Evolutionary conservation across 2,797 vertebrate species (phyloP).

Genomic region (Brachyrhaphis roseni): DNA sequence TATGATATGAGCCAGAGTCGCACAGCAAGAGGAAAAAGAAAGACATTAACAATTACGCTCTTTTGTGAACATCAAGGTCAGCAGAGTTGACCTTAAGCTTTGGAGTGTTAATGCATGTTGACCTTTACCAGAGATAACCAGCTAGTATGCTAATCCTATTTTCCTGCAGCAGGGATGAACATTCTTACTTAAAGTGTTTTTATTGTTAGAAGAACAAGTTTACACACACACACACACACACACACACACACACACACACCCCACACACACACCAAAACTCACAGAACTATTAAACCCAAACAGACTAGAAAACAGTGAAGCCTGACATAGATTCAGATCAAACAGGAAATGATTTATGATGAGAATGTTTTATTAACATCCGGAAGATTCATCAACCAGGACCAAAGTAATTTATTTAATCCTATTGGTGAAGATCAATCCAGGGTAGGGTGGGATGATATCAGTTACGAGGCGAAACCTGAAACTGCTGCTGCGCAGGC

Average conservation of each 20-base stretch:
- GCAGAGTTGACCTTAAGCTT: slow-evolving; percentile 25
- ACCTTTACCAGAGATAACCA: slow-evolving; percentile 44
- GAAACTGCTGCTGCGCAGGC: too few relatives aligned
- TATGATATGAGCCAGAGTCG: slow-evolving; percentile 21
- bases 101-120: slow-evolving; percentile 20
- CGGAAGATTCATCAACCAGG: not conserved
- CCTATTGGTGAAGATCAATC: not conserved
- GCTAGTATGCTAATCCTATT: slow-evolving; percentile 52
- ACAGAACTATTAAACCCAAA: not conserved
- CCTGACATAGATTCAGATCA: not conserved
- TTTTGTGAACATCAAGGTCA: slow-evolving; percentile 34
- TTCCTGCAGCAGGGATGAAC: slow-evolving; percentile 44
- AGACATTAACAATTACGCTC: slow-evolving; percentile 17
- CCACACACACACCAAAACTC: not conserved
- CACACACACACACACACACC: not conserved
- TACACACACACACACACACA: not conserved
- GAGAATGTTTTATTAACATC: not conserved
- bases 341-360: not conserved
- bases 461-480: too few relatives aligned
- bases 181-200: slow-evolving; percentile 45
- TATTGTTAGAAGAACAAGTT: slow-evolving; percentile 26
- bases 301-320: not conserved
- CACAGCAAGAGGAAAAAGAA: slow-evolving; percentile 32
- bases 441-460: too few relatives aligned
- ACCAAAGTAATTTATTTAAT: not conserved